phyloP scores from a whole-genome alignment of 2,797 vertebrate species.

The Chelmon rostratus region DNA sequence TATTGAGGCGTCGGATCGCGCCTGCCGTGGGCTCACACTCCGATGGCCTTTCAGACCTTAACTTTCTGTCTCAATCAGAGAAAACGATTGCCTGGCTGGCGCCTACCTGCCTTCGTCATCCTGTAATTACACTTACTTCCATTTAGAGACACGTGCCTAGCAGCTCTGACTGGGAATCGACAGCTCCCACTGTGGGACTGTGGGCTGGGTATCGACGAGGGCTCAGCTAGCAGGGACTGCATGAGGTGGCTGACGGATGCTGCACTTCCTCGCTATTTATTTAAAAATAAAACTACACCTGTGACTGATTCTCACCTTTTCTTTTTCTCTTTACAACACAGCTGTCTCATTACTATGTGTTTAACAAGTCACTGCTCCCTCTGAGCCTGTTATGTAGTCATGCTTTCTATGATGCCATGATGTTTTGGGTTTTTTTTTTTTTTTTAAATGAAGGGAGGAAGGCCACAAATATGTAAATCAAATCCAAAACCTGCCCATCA shows the following conservation, averaged over 20 bases:
- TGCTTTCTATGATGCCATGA: neutral
- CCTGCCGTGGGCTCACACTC: slow-evolving; percentile 67
- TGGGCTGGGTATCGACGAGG: slow-evolving; percentile 29
- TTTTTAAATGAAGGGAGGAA: neutral
- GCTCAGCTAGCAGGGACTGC: slow-evolving; percentile 7
- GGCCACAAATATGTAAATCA: neutral
- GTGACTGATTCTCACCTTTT: slow-evolving; percentile 22
- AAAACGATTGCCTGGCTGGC: slow-evolving; percentile 84
- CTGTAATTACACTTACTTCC: slow-evolving; percentile 85
- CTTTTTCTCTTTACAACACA: slow-evolving; percentile 13
- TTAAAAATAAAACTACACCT: slow-evolving; percentile 12
- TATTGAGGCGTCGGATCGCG: slow-evolving; percentile 77
- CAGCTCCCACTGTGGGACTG: slow-evolving; percentile 52
- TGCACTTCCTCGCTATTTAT: slow-evolving; percentile 24
- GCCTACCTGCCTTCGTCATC: slow-evolving; percentile 79
- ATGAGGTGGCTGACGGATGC: slow-evolving; percentile 26
- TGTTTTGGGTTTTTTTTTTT: neutral
- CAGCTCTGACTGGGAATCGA: slow-evolving; percentile 67
- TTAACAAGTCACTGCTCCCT: slow-evolving; percentile 10
- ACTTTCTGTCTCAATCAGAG: slow-evolving; percentile 83
- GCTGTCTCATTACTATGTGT: slow-evolving; percentile 13
- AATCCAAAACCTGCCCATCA: slow-evolving; percentile 7
- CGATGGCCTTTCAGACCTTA: slow-evolving; percentile 76
- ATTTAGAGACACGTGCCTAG: slow-evolving; percentile 77
- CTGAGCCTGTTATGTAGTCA: slow-evolving; percentile 4